Base-by-base conservation (phyloP, 2,888 invertebrate genomes). In the Dastarcus helophoroides region DNA sequence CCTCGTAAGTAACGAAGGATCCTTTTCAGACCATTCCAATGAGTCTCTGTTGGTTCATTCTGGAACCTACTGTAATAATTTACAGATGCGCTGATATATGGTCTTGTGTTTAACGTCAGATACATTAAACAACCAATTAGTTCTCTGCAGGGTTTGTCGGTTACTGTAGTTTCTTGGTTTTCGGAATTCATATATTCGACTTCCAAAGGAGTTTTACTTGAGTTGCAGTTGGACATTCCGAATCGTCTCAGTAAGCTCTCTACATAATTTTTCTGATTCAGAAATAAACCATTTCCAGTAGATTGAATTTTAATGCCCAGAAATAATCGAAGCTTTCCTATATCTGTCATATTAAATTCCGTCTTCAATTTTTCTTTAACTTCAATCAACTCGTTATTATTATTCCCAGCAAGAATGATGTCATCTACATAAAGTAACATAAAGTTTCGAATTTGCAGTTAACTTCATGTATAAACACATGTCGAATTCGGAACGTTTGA, bases 381-480 rank as follows among this genome's bases (percentile, higher is more conserved):
- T 5, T 38, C 14, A 7, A 40, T 17, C 4, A 49, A 32, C 33
- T 38, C 28, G 2, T 8, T 19, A 26, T 25, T 16, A 23, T 37
- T 19, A 22, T 42, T 40, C 32, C 43, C 38, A 12, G 41, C 36
- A 12, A 48, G 24, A 11, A 50, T 31, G 10, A 51, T 42, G 32
- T 50, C 48, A 31, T 50, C 48, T 3, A 53, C 48, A 40, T 50
- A 48, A 50, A 15, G 2, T 14, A 4, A 52, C 22, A 35, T 35
- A 44, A 4, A 45, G 12, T 12, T 22, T 31, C 5, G 11, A 9
- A 11, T 9, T 21, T 8, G 29, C 17, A 14, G 6, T 17, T 22
- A 22, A 26, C 29, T 27, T 38, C 15, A 38, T 32, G 29, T 47
- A 49, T 3, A 48, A 16, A 33, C 52, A 51, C 23, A 32, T 39